These are phyloP conservation scores for Dendronephthya gigantea DNA, from an alignment of 64 coral and sea anemone species.

Conservation along the genomic window DNA sequence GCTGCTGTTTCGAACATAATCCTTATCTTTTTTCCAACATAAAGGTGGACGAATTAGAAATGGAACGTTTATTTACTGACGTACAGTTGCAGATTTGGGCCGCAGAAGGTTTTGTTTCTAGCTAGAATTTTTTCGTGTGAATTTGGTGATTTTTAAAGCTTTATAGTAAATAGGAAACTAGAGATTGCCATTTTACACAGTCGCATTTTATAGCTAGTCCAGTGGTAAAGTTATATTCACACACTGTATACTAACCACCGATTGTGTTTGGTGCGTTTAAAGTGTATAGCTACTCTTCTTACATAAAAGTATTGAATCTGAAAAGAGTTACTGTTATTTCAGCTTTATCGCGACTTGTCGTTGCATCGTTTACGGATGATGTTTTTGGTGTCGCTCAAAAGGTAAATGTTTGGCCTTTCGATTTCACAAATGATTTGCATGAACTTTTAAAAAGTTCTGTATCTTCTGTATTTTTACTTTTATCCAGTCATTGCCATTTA, in stretches of 20 bases:
- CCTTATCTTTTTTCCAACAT: too few relatives aligned
- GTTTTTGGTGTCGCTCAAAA: not conserved
- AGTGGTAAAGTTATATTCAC: too few relatives aligned
- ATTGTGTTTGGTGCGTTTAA: too few relatives aligned
- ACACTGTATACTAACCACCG: too few relatives aligned
- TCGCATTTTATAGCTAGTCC: too few relatives aligned
- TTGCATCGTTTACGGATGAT: slow-evolving; percentile 6
- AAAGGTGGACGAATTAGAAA: not conserved
- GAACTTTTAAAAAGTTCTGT: not conserved
- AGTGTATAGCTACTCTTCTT: too few relatives aligned
- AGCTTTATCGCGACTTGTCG: not conserved
- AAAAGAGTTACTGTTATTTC: not conserved
- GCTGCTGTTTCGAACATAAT: too few relatives aligned
- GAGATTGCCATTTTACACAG: too few relatives aligned
- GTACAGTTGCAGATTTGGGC: not conserved
- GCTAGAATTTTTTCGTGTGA: not conserved
- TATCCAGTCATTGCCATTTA: not conserved
- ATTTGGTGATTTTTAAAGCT: too few relatives aligned
- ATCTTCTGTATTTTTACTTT: not conserved
- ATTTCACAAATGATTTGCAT: not conserved
- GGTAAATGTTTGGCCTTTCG: not conserved
- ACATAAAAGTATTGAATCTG: not conserved
- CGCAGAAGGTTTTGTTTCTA: not conserved
- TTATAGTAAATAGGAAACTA: not conserved
- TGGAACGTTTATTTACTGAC: not conserved